Conservation (phyloP, 2,113 vertebrate species). For the Marmota flaviventris region DNA sequence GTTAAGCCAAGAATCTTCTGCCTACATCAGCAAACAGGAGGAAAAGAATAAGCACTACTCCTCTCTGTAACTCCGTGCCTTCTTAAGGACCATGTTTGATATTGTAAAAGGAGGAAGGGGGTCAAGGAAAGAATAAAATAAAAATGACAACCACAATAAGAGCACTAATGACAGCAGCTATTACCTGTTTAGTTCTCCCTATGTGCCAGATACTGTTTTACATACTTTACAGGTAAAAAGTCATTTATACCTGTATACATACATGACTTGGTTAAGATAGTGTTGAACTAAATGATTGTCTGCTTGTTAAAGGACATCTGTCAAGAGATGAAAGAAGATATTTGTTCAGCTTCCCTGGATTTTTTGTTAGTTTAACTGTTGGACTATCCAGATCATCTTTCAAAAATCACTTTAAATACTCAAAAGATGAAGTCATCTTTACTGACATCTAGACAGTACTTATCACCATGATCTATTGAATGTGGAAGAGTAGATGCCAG, state of each 20-base stretch:
- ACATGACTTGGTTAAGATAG: not conserved
- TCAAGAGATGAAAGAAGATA: not conserved
- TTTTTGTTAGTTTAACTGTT: conserved; percentile 34
- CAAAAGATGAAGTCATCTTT: not conserved
- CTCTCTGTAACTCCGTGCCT: not conserved
- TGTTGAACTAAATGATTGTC: not conserved
- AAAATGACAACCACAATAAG: not conserved
- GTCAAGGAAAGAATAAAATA: not conserved
- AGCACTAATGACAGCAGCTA: not conserved
- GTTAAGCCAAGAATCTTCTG: not conserved
- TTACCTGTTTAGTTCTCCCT: not conserved
- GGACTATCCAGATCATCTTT: not conserved
- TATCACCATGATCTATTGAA: not conserved
- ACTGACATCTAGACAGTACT: not conserved
- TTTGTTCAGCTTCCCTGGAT: not conserved
- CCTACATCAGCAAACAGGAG: not conserved
- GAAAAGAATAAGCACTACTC: not conserved
- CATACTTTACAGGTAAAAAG: not conserved
- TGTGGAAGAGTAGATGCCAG: not conserved
- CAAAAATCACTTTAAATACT: not conserved
- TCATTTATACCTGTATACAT: not conserved
- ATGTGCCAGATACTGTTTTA: not conserved
- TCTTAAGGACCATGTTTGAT: not conserved
- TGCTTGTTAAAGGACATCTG: not conserved
- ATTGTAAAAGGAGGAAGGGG: not conserved